These are phyloP conservation scores for Tupiocoris notatus DNA, from an alignment of 2,888 invertebrate genomes.

Conservation along the genomic window DNA sequence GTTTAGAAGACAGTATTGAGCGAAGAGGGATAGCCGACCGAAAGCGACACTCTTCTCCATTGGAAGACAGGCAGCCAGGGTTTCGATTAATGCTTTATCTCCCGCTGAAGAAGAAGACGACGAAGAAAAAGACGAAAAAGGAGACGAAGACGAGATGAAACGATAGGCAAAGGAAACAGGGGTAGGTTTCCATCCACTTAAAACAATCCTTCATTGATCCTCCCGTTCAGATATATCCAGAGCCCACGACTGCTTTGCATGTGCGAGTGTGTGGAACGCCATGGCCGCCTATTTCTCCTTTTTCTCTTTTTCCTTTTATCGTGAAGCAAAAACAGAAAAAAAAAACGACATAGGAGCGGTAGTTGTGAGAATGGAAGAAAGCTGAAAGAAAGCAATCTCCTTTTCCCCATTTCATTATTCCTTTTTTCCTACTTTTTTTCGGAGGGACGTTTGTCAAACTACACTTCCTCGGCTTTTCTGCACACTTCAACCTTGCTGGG, in stretches of 20 bases:
- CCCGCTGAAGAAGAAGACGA: conserved; percentile 8
- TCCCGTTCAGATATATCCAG: conserved; percentile 30
- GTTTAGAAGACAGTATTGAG: conserved; percentile 32
- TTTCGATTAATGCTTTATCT: conserved; percentile 41
- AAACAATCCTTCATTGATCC: conserved; percentile 39
- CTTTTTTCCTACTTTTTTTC: conserved; percentile 32
- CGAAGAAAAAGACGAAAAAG: conserved; percentile 13
- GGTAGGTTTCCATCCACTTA: conserved; percentile 36
- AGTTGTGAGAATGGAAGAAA: conserved; percentile 22
- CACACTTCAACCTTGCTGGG: neutral
- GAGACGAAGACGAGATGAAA: conserved; percentile 15
- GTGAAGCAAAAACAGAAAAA: conserved; percentile 1
- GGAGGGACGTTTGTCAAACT: conserved; percentile 42
- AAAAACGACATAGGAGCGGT: neutral
- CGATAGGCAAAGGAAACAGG: neutral
- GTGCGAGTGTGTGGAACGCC: conserved; percentile 28
- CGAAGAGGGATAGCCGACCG: conserved; percentile 17
- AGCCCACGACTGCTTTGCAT: conserved; percentile 32
- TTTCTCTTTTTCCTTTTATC: neutral
- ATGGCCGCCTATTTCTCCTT: conserved; percentile 3
- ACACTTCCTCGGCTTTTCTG: conserved; percentile 13
- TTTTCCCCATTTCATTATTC: conserved; percentile 42
- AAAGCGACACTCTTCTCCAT: conserved; percentile 32
- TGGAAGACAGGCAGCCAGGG: conserved; percentile 10
- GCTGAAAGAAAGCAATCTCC: conserved; percentile 39